A percentile compares a stretch with the other conserved stretches of the same genome.
Conservation (phyloP, 1,140 invertebrate species). For the Bombus difficillimus region DNA sequence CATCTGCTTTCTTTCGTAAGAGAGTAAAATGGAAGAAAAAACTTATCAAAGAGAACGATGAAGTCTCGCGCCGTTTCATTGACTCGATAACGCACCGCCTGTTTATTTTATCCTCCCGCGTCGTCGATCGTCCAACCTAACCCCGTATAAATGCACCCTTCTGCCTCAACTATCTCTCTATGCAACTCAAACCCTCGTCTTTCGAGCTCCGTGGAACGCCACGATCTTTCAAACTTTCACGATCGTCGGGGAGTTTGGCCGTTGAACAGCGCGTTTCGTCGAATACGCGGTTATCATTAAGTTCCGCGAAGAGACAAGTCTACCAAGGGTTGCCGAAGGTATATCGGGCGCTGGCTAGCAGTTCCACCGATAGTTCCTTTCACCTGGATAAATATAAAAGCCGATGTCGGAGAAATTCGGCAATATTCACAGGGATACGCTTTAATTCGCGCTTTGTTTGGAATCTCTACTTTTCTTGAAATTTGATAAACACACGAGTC, state of each 20-base stretch:
- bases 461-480: background rate
- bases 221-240: conserved; percentile 54
- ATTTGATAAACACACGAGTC: too few relatives aligned
- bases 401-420: background rate
- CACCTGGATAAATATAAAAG: too few relatives aligned
- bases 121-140: conserved; percentile 25
- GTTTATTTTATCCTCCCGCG: conserved; percentile 60
- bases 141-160: conserved; percentile 72
- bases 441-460: background rate
- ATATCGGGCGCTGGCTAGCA: conserved; percentile 34
- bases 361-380: conserved; percentile 29
- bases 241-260: conserved; percentile 26
- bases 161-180: conserved; percentile 4
- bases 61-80: conserved; percentile 27
- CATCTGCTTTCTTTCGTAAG: background rate
- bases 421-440: background rate
- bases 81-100: conserved; percentile 56
- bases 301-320: conserved; percentile 21
- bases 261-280: conserved; percentile 7
- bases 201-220: conserved; percentile 26
- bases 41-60: conserved; percentile 58
- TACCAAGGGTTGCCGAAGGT: background rate
- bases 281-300: conserved; percentile 38
- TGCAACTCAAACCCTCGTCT: background rate
- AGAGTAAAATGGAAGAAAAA: conserved; percentile 5